Evolutionary conservation across 2,888 invertebrate genomes (phyloP).

Genomic region (Artemia sinica): DNA sequence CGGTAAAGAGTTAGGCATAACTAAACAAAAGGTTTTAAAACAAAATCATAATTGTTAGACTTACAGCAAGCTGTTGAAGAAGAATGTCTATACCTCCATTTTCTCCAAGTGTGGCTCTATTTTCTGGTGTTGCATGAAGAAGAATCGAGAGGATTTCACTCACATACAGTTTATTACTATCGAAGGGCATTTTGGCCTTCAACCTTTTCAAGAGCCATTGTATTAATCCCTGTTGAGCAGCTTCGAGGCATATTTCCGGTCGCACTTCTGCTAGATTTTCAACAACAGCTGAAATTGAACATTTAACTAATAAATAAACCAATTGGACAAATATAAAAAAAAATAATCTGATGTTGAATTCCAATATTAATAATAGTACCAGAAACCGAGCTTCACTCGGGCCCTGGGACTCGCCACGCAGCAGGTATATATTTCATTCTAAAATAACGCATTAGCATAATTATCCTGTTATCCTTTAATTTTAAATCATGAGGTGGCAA

Average conservation of each 20-base stretch:
- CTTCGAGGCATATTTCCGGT: conserved; percentile 62
- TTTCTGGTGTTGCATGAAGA: conserved; percentile 70
- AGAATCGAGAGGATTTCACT: conserved; percentile 91
- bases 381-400: too few relatives aligned
- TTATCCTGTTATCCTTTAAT: too few relatives aligned
- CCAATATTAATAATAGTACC: too few relatives aligned
- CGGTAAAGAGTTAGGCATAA: too few relatives aligned
- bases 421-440: too few relatives aligned
- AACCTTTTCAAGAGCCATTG: conserved; percentile 80
- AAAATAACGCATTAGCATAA: too few relatives aligned
- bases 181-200: conserved; percentile 73
- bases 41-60: conserved; percentile 25
- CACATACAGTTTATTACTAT: conserved; percentile 83
- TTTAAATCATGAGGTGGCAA: too few relatives aligned
- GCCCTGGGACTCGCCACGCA: too few relatives aligned
- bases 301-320: conserved; percentile 15
- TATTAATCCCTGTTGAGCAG: conserved; percentile 73
- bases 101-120: conserved; percentile 64
- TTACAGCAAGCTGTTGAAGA: conserved; percentile 76
- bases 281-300: conserved; percentile 48
- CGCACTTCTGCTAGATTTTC: conserved; percentile 88
- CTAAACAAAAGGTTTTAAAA: background rate
- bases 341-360: too few relatives aligned
- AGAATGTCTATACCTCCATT: conserved; percentile 89
- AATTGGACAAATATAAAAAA: background rate